Conservation (phyloP, 2,888 invertebrate genomes). For the Synergus japonicus region DNA sequence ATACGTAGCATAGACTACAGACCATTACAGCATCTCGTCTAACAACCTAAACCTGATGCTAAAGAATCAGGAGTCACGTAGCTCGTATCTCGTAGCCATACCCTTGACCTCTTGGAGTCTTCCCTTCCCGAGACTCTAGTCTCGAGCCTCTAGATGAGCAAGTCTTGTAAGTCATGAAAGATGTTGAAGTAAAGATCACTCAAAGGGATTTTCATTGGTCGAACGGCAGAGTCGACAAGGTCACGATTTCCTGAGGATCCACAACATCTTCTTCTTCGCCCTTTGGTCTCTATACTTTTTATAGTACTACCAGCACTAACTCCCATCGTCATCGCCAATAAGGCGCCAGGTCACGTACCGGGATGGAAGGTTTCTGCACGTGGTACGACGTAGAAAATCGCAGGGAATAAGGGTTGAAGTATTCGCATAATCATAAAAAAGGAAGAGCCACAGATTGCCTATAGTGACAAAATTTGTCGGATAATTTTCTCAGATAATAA, state of each 20-base stretch:
- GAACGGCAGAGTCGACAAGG: slow-evolving; percentile 58
- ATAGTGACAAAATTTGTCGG: background rate
- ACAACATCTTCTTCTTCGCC: slow-evolving; percentile 49
- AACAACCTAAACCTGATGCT: slow-evolving; percentile 14
- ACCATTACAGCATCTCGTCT: background rate
- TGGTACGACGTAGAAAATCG: slow-evolving; percentile 3
- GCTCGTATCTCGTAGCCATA: slow-evolving; percentile 6
- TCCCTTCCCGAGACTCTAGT: background rate
- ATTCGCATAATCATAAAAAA: slow-evolving; percentile 11
- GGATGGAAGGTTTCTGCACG: slow-evolving; percentile 44
- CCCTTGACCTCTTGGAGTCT: slow-evolving; percentile 24
- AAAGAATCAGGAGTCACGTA: slow-evolving; percentile 29
- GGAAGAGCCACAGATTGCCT: background rate
- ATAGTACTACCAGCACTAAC: background rate
- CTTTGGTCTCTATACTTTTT: slow-evolving; percentile 50
- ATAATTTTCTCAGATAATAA: background rate
- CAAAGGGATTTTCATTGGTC: slow-evolving; percentile 42
- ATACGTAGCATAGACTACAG: background rate
- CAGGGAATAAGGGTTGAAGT: slow-evolving; percentile 5
- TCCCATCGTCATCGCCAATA: slow-evolving; percentile 40
- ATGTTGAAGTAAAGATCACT: slow-evolving; percentile 33
- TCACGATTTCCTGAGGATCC: slow-evolving; percentile 58
- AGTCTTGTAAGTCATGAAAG: slow-evolving; percentile 15
- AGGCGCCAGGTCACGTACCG: slow-evolving; percentile 54
- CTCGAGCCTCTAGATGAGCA: slow-evolving; percentile 1